Conservation (phyloP, 2,113 vertebrate species). For the Himantopus leucocephalus region DNA sequence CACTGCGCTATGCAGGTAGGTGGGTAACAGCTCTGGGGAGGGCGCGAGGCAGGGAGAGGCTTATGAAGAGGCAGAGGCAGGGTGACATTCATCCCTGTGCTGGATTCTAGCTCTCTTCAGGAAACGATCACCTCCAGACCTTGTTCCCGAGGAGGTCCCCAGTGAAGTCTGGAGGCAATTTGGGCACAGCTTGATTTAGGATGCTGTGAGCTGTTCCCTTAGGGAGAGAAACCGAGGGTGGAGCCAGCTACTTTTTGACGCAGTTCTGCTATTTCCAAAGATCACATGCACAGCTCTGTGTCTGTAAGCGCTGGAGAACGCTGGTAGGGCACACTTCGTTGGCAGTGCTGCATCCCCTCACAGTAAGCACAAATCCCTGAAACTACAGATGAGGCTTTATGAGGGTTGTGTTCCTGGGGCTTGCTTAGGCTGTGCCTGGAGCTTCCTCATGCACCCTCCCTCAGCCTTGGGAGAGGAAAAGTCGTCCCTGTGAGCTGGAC, state of each 20-base stretch:
- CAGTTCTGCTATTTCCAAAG: slow-evolving; percentile 61
- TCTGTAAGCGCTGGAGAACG: neutral
- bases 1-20: slow-evolving; percentile 93
- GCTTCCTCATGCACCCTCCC: neutral
- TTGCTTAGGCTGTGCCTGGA: neutral
- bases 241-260: slow-evolving; percentile 61
- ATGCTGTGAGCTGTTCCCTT: slow-evolving; percentile 12
- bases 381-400: neutral
- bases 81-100: neutral
- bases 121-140: neutral
- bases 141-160: neutral
- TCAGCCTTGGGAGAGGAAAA: neutral
- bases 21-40: neutral
- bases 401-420: neutral
- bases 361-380: neutral
- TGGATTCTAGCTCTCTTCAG: neutral
- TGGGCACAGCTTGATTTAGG: slow-evolving; percentile 26
- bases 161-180: neutral
- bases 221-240: slow-evolving; percentile 15
- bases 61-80: neutral
- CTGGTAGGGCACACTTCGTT: neutral
- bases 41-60: neutral
- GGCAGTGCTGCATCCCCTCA: neutral
- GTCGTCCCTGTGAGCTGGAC: neutral
- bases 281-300: slow-evolving; percentile 18